Evolutionary conservation across 2,888 invertebrate genomes (phyloP).

Genomic region (Leucozona laternaria): DNA sequence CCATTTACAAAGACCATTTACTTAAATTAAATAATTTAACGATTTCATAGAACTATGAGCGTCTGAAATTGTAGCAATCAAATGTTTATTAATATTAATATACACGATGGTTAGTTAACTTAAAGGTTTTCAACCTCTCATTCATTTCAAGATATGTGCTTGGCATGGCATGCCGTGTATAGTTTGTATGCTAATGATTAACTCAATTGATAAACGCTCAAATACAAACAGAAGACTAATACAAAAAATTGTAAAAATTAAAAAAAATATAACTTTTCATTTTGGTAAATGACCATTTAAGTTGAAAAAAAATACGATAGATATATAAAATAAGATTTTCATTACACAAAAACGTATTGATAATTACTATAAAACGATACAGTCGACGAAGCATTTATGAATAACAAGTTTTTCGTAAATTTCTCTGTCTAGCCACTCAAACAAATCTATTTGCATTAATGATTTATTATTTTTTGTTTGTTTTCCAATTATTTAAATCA

Average conservation of each 20-base stretch:
- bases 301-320: background rate
- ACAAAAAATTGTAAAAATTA: background rate
- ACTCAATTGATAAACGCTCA: background rate
- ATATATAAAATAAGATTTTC: background rate
- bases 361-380: background rate
- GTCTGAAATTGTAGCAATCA: background rate
- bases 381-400: background rate
- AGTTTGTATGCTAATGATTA: background rate
- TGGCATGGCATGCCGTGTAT: background rate
- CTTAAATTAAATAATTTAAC: no score
- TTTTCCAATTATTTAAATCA: constrained; percentile 2
- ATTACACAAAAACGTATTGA: background rate
- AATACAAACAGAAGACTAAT: background rate
- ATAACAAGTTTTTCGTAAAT: background rate
- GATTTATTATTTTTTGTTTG: background rate
- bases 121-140: background rate
- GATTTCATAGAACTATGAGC: no score
- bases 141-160: background rate
- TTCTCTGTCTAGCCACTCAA: background rate
- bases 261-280: background rate
- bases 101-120: background rate
- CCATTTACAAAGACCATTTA: no score
- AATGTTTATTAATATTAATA: background rate
- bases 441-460: background rate
- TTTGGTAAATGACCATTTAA: background rate